Percentiles rank a stretch among this genome's conserved stretches.
Evolutionary conservation across 2,888 invertebrate genomes (phyloP).

Genomic region (Ecliptopera silaceata): DNA sequence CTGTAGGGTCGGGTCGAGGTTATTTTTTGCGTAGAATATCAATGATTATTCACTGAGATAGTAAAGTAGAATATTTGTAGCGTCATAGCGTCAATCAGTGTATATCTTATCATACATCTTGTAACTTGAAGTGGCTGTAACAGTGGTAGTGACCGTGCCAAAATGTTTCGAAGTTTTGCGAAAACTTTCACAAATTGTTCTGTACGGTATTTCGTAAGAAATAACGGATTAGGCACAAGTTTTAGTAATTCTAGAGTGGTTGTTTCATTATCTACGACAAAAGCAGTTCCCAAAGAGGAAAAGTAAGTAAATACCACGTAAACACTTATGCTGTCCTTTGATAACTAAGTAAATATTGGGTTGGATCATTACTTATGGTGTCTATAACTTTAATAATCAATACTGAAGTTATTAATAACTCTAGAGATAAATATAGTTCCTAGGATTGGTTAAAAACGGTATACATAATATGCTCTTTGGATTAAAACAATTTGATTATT

Average conservation of each 20-base stretch:
- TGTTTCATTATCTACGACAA: constrained; percentile 65
- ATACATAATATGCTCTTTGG: no score
- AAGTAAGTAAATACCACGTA: constrained; percentile 59
- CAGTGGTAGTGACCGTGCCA: constrained; percentile 6
- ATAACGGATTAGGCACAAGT: constrained; percentile 52
- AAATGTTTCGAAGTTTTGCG: constrained; percentile 63
- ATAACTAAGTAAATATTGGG: no score
- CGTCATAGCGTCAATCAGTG: constrained; percentile 19
- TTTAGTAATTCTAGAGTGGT: constrained; percentile 58
- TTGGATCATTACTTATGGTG: no score
- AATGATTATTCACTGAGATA: neutral
- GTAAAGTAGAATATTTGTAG: neutral
- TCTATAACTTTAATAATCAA: no score
- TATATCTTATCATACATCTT: constrained; percentile 12
- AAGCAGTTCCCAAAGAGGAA: constrained; percentile 63
- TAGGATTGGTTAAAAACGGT: no score
- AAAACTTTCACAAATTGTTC: constrained; percentile 59
- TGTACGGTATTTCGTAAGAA: constrained; percentile 53
- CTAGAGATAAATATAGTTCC: no score
- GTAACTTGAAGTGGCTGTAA: neutral
- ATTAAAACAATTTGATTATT: no score
- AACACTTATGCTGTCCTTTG: no score
- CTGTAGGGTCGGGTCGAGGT: neutral
- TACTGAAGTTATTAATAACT: no score
- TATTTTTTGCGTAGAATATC: neutral